Evolutionary conservation across 1,140 invertebrate genomes (phyloP).

Genomic region (Acarapis woodi): DNA sequence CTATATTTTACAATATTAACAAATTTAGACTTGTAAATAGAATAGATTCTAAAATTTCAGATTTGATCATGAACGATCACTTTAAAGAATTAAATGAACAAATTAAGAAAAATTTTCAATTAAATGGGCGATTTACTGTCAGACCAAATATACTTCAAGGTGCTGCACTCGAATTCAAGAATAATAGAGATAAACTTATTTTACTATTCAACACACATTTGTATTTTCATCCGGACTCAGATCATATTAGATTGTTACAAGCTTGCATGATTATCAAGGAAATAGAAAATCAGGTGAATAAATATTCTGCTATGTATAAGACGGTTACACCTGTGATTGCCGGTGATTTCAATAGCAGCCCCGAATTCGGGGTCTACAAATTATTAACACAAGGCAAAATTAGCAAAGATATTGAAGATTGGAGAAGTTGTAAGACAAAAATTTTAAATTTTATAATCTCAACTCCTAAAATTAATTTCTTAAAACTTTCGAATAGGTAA

Average conservation of each 20-base stretch:
- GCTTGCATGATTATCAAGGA: constrained; percentile 16
- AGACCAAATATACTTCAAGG: constrained; percentile 20
- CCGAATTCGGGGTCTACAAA: constrained; percentile 43
- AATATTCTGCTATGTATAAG: constrained; percentile 19
- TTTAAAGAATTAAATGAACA: constrained; percentile 27
- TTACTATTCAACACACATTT: constrained; percentile 65
- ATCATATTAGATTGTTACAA: constrained; percentile 49
- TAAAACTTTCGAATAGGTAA: constrained; percentile 20
- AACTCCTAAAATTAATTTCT: not conserved
- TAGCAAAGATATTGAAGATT: constrained; percentile 31
- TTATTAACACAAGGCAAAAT: constrained; percentile 34
- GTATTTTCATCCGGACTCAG: constrained; percentile 60
- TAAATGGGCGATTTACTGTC: constrained; percentile 19
- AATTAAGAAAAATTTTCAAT: constrained; percentile 25
- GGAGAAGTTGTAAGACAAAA: constrained; percentile 36
- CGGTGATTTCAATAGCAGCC: constrained; percentile 60
- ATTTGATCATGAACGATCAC: not conserved
- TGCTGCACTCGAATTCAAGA: constrained; percentile 27
- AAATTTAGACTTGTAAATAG: constrained; percentile 16
- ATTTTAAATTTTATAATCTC: constrained; percentile 7
- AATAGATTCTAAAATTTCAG: not conserved
- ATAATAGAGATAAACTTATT: constrained; percentile 19
- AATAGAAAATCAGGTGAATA: constrained; percentile 23
- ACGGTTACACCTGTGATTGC: constrained; percentile 34
- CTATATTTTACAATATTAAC: constrained; percentile 31